Conservation (phyloP, 2,888 invertebrate genomes). For the Athrips mouffetella region DNA sequence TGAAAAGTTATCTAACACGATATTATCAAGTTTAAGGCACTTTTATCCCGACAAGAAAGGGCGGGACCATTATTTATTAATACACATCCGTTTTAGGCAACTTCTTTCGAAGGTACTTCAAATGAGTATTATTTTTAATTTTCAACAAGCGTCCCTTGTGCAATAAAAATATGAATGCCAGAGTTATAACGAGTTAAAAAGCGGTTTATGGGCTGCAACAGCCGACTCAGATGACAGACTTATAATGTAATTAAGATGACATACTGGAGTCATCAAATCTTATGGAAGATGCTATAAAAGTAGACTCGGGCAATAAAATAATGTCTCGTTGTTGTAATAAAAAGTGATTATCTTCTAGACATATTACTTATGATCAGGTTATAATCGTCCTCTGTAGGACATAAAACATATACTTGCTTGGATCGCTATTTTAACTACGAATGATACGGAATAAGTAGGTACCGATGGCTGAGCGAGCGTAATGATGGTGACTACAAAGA, state of each 20-base stretch:
- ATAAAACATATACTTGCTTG: too few relatives aligned
- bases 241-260: conserved; percentile 6
- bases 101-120: not conserved
- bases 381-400: too few relatives aligned
- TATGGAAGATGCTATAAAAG: not conserved
- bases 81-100: not conserved
- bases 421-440: too few relatives aligned
- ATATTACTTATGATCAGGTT: too few relatives aligned
- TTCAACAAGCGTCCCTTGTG: not conserved
- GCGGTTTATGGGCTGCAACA: not conserved
- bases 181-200: conserved; percentile 1
- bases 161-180: not conserved
- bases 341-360: not conserved
- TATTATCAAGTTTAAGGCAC: not conserved
- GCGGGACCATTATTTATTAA: conserved; percentile 2
- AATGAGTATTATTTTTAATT: conserved; percentile 4
- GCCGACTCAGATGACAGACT: conserved; percentile 2
- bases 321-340: not conserved
- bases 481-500: too few relatives aligned
- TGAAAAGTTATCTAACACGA: not conserved
- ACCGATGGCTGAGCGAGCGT: too few relatives aligned
- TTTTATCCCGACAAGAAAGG: not conserved
- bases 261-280: not conserved
- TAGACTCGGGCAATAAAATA: not conserved
- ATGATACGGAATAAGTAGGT: too few relatives aligned